Percentiles rank a stretch among this genome's conserved stretches.
Conservation (phyloP, 2,888 invertebrate species). For the Chymomyza fuscimana region DNA sequence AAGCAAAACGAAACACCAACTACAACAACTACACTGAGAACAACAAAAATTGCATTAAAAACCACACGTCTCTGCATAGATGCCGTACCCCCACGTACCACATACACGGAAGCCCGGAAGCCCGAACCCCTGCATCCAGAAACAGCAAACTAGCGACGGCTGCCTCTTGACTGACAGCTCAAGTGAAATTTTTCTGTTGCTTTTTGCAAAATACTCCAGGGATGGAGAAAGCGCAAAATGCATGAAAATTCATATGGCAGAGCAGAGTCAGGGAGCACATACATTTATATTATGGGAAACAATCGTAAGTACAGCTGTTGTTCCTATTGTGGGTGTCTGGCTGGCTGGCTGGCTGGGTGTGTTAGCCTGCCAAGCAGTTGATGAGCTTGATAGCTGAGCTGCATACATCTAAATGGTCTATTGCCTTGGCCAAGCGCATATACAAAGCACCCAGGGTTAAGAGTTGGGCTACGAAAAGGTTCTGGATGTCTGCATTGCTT, state of each 20-base stretch:
- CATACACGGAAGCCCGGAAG: neutral
- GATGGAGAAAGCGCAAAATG: conserved; percentile 49
- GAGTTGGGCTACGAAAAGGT: neutral
- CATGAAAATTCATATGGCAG: conserved; percentile 64
- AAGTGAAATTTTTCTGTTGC: conserved; percentile 49
- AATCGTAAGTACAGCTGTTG: conserved; percentile 46
- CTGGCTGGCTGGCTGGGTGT: neutral
- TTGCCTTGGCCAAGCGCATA: conserved; percentile 2
- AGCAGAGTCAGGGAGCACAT: conserved; percentile 28
- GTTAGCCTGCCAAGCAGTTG: neutral
- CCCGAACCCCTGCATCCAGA: too few species aligned
- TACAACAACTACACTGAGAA: neutral
- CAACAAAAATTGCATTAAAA: conserved; percentile 43
- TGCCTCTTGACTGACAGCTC: conserved; percentile 58
- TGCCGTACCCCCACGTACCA: conserved; percentile 35
- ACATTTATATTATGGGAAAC: conserved; percentile 61
- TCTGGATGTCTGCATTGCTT: conserved; percentile 56
- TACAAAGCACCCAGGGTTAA: neutral
- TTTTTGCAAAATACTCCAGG: conserved; percentile 64
- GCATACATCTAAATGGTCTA: neutral
- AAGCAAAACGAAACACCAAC: conserved; percentile 49
- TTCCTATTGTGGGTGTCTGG: neutral
- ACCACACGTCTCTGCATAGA: conserved; percentile 30
- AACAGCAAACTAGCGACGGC: neutral
- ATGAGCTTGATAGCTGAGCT: conserved; percentile 5